phyloP scores from a whole-genome alignment of 2,797 vertebrate genomes.

The Gila robusta region DNA sequence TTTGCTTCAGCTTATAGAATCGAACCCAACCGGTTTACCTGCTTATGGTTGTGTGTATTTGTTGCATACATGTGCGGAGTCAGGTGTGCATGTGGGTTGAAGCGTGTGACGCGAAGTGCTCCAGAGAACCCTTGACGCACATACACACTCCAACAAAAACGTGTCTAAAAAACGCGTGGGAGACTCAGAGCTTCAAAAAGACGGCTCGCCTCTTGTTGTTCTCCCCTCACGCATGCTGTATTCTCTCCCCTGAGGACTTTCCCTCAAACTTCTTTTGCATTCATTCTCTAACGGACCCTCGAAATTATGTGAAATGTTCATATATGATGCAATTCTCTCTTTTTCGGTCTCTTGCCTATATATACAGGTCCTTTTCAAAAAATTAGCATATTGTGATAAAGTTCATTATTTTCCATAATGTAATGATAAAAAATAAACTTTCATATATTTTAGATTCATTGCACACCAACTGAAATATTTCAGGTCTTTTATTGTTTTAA shows the following conservation, averaged over 20 bases:
- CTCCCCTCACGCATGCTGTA: background rate
- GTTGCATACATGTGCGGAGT: constrained; percentile 14
- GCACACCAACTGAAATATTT: too few relatives aligned
- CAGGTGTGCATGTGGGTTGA: constrained; percentile 57
- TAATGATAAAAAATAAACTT: too few relatives aligned
- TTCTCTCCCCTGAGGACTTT: constrained; percentile 20
- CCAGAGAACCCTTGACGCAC: constrained; percentile 43
- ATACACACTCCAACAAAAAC: constrained; percentile 35
- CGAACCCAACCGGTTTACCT: background rate
- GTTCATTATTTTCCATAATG: too few relatives aligned
- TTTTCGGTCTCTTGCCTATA: background rate
- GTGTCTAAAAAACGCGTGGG: constrained; percentile 53
- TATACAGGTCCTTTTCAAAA: too few relatives aligned
- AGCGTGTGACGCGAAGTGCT: constrained; percentile 47
- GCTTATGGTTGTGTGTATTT: constrained; percentile 27
- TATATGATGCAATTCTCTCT: background rate
- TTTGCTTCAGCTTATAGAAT: background rate
- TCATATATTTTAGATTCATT: too few relatives aligned
- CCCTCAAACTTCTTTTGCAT: constrained; percentile 36
- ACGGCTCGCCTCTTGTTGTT: constrained; percentile 38
- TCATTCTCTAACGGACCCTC: background rate
- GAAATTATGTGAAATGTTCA: background rate
- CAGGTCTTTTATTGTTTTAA: too few relatives aligned
- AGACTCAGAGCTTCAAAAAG: constrained; percentile 47
- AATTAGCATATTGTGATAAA: too few relatives aligned